Evolutionary conservation across 2,888 invertebrate species (phyloP).

Genomic region (Branchinecta sandiegonensis): DNA sequence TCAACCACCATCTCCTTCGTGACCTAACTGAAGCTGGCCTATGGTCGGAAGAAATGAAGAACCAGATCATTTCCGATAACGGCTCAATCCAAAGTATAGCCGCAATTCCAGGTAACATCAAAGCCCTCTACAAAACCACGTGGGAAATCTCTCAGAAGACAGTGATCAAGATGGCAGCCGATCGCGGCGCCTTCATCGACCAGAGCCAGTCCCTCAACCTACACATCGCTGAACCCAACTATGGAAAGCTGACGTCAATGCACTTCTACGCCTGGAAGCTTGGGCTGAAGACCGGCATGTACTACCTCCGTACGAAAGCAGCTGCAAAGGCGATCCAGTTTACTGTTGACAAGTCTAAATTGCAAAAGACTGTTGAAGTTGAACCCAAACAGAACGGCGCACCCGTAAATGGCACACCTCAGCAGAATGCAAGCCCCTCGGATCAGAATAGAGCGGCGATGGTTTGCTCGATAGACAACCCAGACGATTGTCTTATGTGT

Average conservation of each 20-base stretch:
- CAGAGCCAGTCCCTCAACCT: slow-evolving; percentile 97
- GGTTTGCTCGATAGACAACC: slow-evolving; percentile 71
- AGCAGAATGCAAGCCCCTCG: background rate
- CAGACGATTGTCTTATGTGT: slow-evolving; percentile 74
- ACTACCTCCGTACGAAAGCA: slow-evolving; percentile 89
- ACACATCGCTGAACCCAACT: slow-evolving; percentile 86
- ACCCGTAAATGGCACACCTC: background rate
- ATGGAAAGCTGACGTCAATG: slow-evolving; percentile 88
- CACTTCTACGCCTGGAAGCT: slow-evolving; percentile 96
- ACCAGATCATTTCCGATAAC: slow-evolving; percentile 71
- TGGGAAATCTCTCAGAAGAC: slow-evolving; percentile 93
- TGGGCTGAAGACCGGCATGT: slow-evolving; percentile 98
- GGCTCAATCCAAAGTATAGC: slow-evolving; percentile 83
- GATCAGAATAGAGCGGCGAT: slow-evolving; percentile 50
- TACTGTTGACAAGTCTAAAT: slow-evolving; percentile 75
- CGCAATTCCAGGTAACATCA: slow-evolving; percentile 65
- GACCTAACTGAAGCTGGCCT: slow-evolving; percentile 79
- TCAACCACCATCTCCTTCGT: slow-evolving; percentile 85
- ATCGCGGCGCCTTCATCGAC: slow-evolving; percentile 94
- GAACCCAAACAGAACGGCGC: background rate
- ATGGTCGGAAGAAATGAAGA: slow-evolving; percentile 94
- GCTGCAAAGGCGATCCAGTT: slow-evolving; percentile 94
- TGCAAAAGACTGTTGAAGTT: slow-evolving; percentile 33
- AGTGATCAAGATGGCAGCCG: slow-evolving; percentile 91
- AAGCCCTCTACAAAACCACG: slow-evolving; percentile 82